Evolutionary conservation across 2,888 invertebrate species (phyloP).

Genomic region (Panorpa germanica): DNA sequence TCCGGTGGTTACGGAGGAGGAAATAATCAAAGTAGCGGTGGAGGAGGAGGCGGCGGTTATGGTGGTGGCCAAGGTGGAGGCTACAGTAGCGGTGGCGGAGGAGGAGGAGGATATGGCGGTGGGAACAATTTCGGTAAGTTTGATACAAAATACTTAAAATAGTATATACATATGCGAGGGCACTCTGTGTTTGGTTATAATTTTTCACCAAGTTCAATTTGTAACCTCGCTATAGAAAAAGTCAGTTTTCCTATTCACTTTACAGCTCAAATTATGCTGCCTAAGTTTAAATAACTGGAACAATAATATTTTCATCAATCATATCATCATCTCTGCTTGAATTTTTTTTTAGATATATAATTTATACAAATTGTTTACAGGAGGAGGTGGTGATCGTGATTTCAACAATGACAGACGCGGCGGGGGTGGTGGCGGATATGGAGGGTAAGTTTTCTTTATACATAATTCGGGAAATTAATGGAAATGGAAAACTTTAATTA

Average conservation of each 20-base stretch:
- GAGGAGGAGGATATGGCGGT: slow-evolving; percentile 10
- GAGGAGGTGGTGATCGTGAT: too few relatives aligned
- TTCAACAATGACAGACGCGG: slow-evolving; percentile 6
- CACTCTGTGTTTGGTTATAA: slow-evolving; percentile 9
- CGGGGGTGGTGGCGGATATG: slow-evolving; percentile 11
- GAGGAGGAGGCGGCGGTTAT: slow-evolving; percentile 25
- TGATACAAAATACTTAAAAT: too few relatives aligned
- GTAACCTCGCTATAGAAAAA: slow-evolving; percentile 10
- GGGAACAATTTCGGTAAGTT: slow-evolving; percentile 37
- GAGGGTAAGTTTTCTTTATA: slow-evolving; percentile 12
- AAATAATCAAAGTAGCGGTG: slow-evolving; percentile 25
- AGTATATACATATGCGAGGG: too few relatives aligned
- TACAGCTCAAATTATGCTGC: too few relatives aligned
- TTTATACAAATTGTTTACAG: too few relatives aligned
- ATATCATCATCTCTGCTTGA: too few relatives aligned
- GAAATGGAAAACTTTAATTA: too few relatives aligned
- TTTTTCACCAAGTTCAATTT: slow-evolving; percentile 7
- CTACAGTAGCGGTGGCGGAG: slow-evolving; percentile 22
- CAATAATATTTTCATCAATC: too few relatives aligned
- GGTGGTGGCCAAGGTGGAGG: slow-evolving; percentile 18
- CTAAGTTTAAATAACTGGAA: too few relatives aligned
- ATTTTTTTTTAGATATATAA: too few relatives aligned
- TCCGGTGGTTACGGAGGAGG: slow-evolving; percentile 16
- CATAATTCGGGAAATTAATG: slow-evolving; percentile 12
- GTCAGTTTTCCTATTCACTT: too few relatives aligned